Percentiles rank a stretch among this genome's conserved stretches.
phyloP scores from a whole-genome alignment of 2,888 invertebrate species.

The Piscicola geometra region DNA sequence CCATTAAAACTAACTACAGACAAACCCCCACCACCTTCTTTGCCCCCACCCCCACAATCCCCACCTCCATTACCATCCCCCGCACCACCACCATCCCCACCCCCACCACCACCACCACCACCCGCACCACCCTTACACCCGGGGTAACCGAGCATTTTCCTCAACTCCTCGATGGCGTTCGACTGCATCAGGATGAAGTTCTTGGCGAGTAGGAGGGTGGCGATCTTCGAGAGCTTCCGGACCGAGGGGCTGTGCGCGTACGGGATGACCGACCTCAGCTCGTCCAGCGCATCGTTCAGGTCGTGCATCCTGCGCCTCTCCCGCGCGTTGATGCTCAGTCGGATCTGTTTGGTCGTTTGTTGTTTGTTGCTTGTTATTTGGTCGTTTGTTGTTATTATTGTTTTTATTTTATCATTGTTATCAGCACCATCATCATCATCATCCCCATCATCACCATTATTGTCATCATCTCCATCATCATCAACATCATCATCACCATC shows the following conservation, averaged over 20 bases:
- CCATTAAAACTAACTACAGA: too few species aligned
- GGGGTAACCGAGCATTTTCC: constrained; percentile 52
- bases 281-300: constrained; percentile 24
- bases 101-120: not conserved
- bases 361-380: too few species aligned
- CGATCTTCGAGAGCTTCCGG: constrained; percentile 55
- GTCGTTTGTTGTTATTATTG: too few species aligned
- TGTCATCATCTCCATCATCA: constrained; percentile 18
- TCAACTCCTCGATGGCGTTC: constrained; percentile 54
- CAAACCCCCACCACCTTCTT: not conserved
- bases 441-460: constrained; percentile 24
- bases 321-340: constrained; percentile 31
- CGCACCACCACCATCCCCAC: not conserved
- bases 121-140: constrained; percentile 42
- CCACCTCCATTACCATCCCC: not conserved
- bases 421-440: constrained; percentile 17
- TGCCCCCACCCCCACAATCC: not conserved
- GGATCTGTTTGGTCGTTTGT: constrained; percentile 3
- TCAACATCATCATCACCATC: constrained; percentile 26
- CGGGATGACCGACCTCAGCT: constrained; percentile 48
- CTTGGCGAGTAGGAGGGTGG: constrained; percentile 54
- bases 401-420: constrained; percentile 25
- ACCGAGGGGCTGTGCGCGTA: constrained; percentile 56
- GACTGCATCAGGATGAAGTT: constrained; percentile 56
- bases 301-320: constrained; percentile 31